Conservation (phyloP, 2,888 invertebrate species). For the Aquatica leii region DNA sequence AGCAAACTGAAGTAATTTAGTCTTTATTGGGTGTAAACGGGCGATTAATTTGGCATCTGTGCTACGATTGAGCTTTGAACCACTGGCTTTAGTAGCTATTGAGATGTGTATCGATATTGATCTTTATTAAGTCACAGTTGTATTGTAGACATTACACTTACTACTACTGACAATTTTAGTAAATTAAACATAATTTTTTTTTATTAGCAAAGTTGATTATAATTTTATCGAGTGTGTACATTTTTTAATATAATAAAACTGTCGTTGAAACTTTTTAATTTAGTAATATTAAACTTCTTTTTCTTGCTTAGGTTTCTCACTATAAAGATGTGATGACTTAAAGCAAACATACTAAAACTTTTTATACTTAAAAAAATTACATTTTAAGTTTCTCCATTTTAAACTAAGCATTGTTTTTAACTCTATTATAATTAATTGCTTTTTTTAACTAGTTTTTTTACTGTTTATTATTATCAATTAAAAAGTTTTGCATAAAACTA, state of each 20-base stretch:
- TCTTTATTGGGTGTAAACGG: conserved; percentile 43
- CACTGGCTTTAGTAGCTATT: conserved; percentile 32
- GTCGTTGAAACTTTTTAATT: conserved; percentile 22
- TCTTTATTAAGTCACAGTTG: conserved; percentile 36
- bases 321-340: conserved; percentile 8
- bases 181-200: not conserved
- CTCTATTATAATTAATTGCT: too few species aligned
- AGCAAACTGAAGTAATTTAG: conserved; percentile 40
- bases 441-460: too few species aligned
- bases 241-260: conserved; percentile 8
- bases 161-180: not conserved
- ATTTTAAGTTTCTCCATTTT: too few species aligned
- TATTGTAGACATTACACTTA: conserved; percentile 7
- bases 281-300: conserved; percentile 9
- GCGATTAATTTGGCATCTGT: conserved; percentile 42
- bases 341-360: conserved; percentile 6
- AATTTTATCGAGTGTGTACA: not conserved
- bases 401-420: too few species aligned
- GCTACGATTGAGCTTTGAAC: conserved; percentile 30
- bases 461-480: too few species aligned
- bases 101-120: conserved; percentile 39
- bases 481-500: too few species aligned
- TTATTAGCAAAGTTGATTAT: conserved; percentile 3
- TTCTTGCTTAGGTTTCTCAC: conserved; percentile 15
- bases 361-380: not conserved